Base-by-base conservation (phyloP, 1,140 invertebrate species). In the Orussus abietinus region DNA sequence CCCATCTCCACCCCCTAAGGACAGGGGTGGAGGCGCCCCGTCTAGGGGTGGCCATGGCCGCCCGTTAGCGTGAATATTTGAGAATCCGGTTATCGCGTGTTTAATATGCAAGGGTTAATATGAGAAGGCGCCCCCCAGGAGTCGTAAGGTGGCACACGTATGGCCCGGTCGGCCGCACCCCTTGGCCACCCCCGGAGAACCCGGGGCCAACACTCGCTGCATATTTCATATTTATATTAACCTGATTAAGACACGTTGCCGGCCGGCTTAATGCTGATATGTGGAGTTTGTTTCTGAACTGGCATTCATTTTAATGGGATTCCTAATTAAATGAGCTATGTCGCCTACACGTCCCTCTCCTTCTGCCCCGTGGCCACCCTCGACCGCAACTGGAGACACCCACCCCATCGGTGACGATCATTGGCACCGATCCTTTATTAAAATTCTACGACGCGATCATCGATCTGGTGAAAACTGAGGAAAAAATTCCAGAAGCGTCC, bases 201-300 rank as follows among this genome's bases (percentile, higher is more conserved):
- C 51, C 57, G 42, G 49, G 48, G 52, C 53, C 51, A 66, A 66
- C 65, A 54, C 54, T 63, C 57, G 53, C 62, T 74, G 64, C 69
- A 74, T 74, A 74, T 74, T 74, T 74, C 71, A 74, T 70, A 72
- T 74, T 72, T 74, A 74, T 72, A 74, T 74, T 74, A 74, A 72
- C 67, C 69, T 74, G 66, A 74, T 74, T 74, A 74, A 69, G 66
- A 72, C 62, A 60, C 66, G 71, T 74, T 65, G 59, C 61, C 69
- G 47, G 48, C 47, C 53, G 48, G 55, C 62, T 69, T 74, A 72
- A 74, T 72, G 55, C 57, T 62, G 69, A 74, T 74, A 70, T 74
- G 71, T 72, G 62, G 64, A 68, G 55, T 72, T 74, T 72, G 71
- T 74, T 74, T 70, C 67, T 69, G 51, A 72, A 72, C 66, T 69